Evolutionary conservation across 1,140 invertebrate species (phyloP).

Genomic region (Daktulosphaira vitifoliae): DNA sequence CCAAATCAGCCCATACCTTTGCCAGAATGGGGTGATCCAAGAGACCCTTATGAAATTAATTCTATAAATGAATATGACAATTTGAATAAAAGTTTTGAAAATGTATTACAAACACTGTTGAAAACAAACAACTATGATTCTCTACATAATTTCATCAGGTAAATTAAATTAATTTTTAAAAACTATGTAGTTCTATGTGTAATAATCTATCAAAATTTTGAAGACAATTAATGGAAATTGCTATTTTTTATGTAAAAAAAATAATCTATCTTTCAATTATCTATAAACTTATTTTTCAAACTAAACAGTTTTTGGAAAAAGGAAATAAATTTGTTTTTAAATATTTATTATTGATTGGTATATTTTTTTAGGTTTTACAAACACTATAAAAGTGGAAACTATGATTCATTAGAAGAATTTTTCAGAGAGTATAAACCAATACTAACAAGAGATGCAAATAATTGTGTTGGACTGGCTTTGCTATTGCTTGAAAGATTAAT

Average conservation of each 20-base stretch:
- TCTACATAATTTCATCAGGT: constrained; percentile 68
- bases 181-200: too few species aligned
- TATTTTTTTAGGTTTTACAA: constrained; percentile 56
- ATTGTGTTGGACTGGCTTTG: constrained; percentile 77
- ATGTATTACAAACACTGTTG: constrained; percentile 63
- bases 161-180: too few species aligned
- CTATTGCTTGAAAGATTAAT: constrained; percentile 59
- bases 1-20: constrained; percentile 56
- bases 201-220: too few species aligned
- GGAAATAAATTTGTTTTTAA: not conserved
- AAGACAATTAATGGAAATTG: too few species aligned
- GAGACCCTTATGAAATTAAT: constrained; percentile 48
- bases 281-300: too few species aligned
- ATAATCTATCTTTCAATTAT: too few species aligned
- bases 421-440: constrained; percentile 65
- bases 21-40: constrained; percentile 53
- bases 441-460: constrained; percentile 66
- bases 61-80: constrained; percentile 66
- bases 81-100: constrained; percentile 64
- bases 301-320: not conserved
- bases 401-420: constrained; percentile 56
- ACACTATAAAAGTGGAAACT: constrained; percentile 55
- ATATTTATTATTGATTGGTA: not conserved
- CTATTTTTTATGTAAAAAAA: too few species aligned
- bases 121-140: constrained; percentile 77